Evolutionary conservation across 2,113 vertebrate genomes (phyloP).

Genomic region (Lates calcarifer): DNA sequence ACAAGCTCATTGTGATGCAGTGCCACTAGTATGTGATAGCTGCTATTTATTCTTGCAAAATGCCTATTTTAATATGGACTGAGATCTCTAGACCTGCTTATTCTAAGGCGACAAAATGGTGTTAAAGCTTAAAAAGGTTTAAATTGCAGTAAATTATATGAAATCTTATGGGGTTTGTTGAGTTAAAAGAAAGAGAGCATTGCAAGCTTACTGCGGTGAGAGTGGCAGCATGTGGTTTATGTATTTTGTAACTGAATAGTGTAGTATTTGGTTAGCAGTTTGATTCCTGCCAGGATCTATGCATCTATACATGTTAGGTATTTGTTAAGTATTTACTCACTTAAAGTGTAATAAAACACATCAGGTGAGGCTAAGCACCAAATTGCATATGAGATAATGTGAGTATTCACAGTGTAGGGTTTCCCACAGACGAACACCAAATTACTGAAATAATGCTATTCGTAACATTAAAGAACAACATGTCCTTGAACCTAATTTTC

Average conservation of each 20-base stretch:
- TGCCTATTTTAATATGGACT: conserved; percentile 43
- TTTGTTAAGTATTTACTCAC: conserved; percentile 25
- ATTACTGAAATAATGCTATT: conserved; percentile 12
- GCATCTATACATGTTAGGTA: too few relatives aligned
- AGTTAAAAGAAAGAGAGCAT: conserved; percentile 20
- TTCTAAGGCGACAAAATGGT: conserved; percentile 18
- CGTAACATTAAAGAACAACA: conserved; percentile 8
- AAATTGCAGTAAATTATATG: conserved; percentile 21
- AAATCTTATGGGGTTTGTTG: conserved; percentile 7
- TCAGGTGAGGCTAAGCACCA: conserved; percentile 19
- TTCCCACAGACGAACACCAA: conserved; percentile 20
- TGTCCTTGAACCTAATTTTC: conserved; percentile 19
- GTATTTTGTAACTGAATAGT: conserved; percentile 3
- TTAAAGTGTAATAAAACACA: conserved; percentile 31
- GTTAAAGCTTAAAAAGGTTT: conserved; percentile 15
- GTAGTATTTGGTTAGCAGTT: background rate
- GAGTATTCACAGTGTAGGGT: conserved; percentile 17
- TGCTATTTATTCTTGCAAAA: conserved; percentile 65
- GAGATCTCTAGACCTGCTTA: conserved; percentile 19
- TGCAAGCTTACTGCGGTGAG: conserved; percentile 1
- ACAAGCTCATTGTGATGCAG: conserved; percentile 82
- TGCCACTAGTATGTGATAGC: conserved; percentile 68
- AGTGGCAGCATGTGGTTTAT: conserved; percentile 14
- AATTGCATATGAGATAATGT: conserved; percentile 21
- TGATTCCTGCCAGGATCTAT: conserved; percentile 33